These are phyloP conservation scores for Gila robusta DNA, from an alignment of 2,797 vertebrate genomes.

Conservation along the genomic window DNA sequence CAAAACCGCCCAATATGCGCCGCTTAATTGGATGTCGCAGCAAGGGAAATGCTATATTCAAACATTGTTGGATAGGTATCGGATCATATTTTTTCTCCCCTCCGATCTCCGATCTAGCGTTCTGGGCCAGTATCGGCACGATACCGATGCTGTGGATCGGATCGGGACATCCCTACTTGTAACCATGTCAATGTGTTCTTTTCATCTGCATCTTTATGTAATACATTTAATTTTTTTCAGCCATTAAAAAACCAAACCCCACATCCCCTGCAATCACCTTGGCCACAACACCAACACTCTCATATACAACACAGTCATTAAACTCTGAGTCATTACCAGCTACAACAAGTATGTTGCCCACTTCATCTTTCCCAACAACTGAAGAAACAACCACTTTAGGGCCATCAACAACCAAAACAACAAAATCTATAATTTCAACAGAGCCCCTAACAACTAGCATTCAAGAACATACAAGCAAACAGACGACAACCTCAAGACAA, in stretches of 20 bases:
- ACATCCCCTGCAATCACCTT: slow-evolving; percentile 19
- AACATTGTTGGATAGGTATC: too few relatives aligned
- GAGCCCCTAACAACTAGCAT: not conserved
- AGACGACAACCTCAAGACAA: not conserved
- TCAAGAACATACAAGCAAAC: not conserved
- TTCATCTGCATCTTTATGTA: not conserved
- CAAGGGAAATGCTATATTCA: too few relatives aligned
- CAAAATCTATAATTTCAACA: not conserved
- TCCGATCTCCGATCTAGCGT: too few relatives aligned
- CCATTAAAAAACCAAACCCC: not conserved
- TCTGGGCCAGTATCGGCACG: too few relatives aligned
- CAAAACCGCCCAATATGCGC: too few relatives aligned
- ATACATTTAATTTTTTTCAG: not conserved
- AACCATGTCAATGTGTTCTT: not conserved
- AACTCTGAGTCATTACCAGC: not conserved
- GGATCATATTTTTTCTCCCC: too few relatives aligned
- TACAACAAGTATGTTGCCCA: not conserved
- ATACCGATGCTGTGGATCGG: too few relatives aligned
- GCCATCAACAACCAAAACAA: not conserved
- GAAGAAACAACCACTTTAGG: not conserved
- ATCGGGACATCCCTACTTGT: too few relatives aligned
- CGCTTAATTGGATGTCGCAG: too few relatives aligned
- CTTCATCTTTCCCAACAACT: slow-evolving; percentile 1
- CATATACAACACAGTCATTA: not conserved
- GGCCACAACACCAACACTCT: slow-evolving; percentile 8